Percentiles rank a stretch among this genome's conserved stretches.
Conservation (phyloP, 2,797 vertebrate genomes). For the Xenops minutus region DNA sequence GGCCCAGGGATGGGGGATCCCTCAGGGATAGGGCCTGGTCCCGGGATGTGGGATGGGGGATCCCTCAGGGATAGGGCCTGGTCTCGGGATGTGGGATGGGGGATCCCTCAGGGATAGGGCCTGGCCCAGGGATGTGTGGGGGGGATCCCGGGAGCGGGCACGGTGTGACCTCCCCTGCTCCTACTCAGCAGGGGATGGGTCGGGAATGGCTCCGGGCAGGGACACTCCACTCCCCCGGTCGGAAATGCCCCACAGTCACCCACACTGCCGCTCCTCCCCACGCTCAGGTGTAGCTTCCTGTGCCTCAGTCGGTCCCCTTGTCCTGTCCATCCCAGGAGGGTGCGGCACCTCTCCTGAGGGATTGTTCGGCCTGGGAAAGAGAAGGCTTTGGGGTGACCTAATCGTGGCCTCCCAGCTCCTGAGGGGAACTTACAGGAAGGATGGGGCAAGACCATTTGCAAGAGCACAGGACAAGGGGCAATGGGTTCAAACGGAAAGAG, state of each 20-base stretch:
- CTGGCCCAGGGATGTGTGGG: too few relatives aligned
- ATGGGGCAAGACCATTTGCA: neutral
- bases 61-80: too few relatives aligned
- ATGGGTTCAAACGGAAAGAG: neutral
- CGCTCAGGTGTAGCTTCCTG: neutral
- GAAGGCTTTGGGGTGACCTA: neutral
- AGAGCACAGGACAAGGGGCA: neutral
- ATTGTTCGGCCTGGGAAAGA: neutral
- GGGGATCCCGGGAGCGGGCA: too few relatives aligned
- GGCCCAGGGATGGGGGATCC: too few relatives aligned
- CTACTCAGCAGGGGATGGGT: too few relatives aligned
- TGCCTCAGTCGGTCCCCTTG: neutral
- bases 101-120: too few relatives aligned
- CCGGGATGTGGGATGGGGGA: too few relatives aligned
- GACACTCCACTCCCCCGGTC: neutral
- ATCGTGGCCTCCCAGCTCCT: neutral
- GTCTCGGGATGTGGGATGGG: too few relatives aligned
- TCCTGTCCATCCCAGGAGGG: neutral
- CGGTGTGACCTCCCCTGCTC: too few relatives aligned
- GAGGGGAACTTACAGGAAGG: neutral
- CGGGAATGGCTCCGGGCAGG: neutral
- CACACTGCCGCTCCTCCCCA: rapidly evolving
- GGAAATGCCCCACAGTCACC: too few relatives aligned
- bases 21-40: too few relatives aligned
- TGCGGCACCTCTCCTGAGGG: neutral